Conservation (phyloP, 1,140 invertebrate genomes). For the Papilio machaon region DNA sequence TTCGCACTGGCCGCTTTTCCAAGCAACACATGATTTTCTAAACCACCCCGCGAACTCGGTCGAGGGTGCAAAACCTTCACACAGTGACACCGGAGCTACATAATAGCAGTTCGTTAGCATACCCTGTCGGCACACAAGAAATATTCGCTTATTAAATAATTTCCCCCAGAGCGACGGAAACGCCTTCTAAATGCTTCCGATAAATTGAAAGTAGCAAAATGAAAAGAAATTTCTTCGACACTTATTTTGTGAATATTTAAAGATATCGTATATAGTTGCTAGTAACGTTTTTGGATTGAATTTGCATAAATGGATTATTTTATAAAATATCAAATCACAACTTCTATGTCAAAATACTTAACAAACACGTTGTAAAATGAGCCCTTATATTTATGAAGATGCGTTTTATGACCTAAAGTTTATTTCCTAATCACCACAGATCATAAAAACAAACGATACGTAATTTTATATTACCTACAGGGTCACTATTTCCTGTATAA, state of each 20-base stretch:
- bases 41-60: slow-evolving; percentile 75
- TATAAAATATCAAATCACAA: background rate
- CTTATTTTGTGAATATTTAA: background rate
- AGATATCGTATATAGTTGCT: background rate
- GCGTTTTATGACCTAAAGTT: background rate
- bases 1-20: slow-evolving; percentile 72
- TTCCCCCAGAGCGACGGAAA: slow-evolving; percentile 23
- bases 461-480: background rate
- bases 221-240: background rate
- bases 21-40: slow-evolving; percentile 77
- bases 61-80: slow-evolving; percentile 79
- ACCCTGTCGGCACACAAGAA: slow-evolving; percentile 59
- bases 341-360: background rate
- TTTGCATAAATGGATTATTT: too few relatives aligned
- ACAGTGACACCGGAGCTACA: slow-evolving; percentile 77
- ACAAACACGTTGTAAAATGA: background rate
- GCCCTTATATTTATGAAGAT: background rate
- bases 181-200: slow-evolving; percentile 25
- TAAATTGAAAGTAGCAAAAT: slow-evolving; percentile 27
- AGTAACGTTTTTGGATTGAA: background rate
- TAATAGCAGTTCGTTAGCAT: slow-evolving; percentile 79
- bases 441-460: background rate
- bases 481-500: background rate
- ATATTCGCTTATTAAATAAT: slow-evolving; percentile 69
- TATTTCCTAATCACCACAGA: too few relatives aligned